Evolutionary conservation across 1,140 invertebrate species (phyloP).

Genomic region (Cydia amplana): DNA sequence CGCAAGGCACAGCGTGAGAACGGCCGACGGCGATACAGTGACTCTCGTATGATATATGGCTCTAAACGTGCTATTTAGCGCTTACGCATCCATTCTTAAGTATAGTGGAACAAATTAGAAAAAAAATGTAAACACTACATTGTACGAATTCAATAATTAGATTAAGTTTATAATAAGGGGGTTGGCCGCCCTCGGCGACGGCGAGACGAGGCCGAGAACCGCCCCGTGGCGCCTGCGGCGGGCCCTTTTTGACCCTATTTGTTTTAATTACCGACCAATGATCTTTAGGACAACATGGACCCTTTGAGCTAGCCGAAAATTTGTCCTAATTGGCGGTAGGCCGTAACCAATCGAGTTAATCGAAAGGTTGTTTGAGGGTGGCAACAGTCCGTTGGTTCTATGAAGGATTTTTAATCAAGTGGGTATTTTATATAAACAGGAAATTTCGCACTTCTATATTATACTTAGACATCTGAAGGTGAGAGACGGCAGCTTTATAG

Average conservation of each 20-base stretch:
- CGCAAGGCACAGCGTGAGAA: constrained; percentile 62
- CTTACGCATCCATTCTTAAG: constrained; percentile 74
- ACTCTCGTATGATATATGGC: constrained; percentile 75
- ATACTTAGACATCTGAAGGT: neutral
- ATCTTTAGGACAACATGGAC: constrained; percentile 67
- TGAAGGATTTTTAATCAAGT: constrained; percentile 32
- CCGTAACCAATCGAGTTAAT: constrained; percentile 43
- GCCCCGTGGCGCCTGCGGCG: constrained; percentile 73
- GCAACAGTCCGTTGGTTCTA: constrained; percentile 15
- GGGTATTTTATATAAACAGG: neutral
- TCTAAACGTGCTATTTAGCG: constrained; percentile 78
- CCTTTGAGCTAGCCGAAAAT: constrained; percentile 75
- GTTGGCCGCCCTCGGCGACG: constrained; percentile 66
- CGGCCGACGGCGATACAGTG: constrained; percentile 60
- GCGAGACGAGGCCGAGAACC: constrained; percentile 59
- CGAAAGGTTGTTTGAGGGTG: constrained; percentile 36
- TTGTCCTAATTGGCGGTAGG: constrained; percentile 69
- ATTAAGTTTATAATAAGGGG: constrained; percentile 78
- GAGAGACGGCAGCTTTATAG: neutral
- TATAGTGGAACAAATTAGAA: constrained; percentile 76
- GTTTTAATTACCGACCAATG: constrained; percentile 77
- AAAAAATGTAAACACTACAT: constrained; percentile 80
- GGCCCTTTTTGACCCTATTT: constrained; percentile 75
- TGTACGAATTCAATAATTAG: constrained; percentile 80
- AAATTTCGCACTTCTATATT: neutral